phyloP scores from a whole-genome alignment of 2,797 vertebrate species.

The Pseudochaenichthys georgianus region DNA sequence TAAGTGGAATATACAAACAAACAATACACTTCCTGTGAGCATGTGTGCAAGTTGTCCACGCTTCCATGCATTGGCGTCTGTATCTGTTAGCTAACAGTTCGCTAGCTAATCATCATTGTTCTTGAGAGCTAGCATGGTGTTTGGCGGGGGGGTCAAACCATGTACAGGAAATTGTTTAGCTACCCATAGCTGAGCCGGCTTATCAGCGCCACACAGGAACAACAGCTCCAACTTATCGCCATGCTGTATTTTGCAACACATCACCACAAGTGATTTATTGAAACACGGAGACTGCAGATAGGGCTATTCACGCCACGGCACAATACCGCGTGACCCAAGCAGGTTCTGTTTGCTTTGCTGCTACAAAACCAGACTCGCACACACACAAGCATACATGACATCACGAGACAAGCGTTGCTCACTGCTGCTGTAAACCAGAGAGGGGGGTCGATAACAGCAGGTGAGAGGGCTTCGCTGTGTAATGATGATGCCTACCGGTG shows the following conservation, averaged over 20 bases:
- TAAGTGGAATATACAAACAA: background rate
- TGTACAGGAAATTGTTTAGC: conserved; percentile 76
- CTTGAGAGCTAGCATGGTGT: conserved; percentile 49
- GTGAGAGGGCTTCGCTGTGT: conserved; percentile 80
- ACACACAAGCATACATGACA: conserved; percentile 68
- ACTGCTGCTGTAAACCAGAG: conserved; percentile 68
- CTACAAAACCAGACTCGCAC: conserved; percentile 64
- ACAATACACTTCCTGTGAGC: background rate
- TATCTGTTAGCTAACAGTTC: conserved; percentile 35
- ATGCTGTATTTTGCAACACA: conserved; percentile 74
- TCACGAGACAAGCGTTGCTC: conserved; percentile 73
- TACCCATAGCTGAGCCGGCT: conserved; percentile 61
- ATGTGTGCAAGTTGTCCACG: conserved; percentile 3
- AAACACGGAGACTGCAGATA: conserved; percentile 78
- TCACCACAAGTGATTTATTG: conserved; percentile 75
- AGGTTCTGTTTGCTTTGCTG: conserved; percentile 77
- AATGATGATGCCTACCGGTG: conserved; percentile 82
- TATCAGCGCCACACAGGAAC: conserved; percentile 80
- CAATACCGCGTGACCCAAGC: conserved; percentile 78
- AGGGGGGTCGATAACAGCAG: conserved; percentile 79
- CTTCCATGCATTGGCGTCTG: conserved; percentile 35
- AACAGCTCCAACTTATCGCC: conserved; percentile 79
- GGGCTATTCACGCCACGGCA: conserved; percentile 64
- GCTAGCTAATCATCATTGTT: conserved; percentile 75
- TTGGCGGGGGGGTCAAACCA: conserved; percentile 48